A percentile compares a stretch with the other conserved stretches of the same genome.
Conservation (phyloP, 2,888 invertebrate species). For the Acronicta psi region DNA sequence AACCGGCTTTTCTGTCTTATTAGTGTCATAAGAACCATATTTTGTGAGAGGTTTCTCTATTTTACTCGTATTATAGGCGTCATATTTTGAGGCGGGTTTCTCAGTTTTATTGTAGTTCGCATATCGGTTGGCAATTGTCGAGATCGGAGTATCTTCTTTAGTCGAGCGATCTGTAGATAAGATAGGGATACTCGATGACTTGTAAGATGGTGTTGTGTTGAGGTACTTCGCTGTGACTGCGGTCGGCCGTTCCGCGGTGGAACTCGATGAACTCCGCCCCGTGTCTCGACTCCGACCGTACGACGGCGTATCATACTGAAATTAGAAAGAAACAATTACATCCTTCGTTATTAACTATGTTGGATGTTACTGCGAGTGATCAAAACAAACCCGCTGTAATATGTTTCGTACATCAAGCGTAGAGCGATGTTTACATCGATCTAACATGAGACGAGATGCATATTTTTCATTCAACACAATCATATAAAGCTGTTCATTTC, state of each 20-base stretch:
- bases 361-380: neutral
- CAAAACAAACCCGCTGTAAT: conserved; percentile 5
- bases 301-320: conserved; percentile 83
- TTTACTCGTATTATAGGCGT: conserved; percentile 50
- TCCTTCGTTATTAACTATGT: neutral
- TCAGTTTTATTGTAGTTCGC: conserved; percentile 74
- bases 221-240: conserved; percentile 84
- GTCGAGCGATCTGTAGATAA: conserved; percentile 74
- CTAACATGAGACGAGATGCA: conserved; percentile 54
- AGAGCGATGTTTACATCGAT: conserved; percentile 3
- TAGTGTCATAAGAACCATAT: conserved; percentile 64
- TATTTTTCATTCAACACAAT: conserved; percentile 77
- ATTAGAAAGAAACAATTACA: conserved; percentile 48
- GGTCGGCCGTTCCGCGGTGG: conserved; percentile 76
- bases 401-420: conserved; percentile 9
- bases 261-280: conserved; percentile 64
- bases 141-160: conserved; percentile 81
- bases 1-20: conserved; percentile 62
- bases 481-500: conserved; percentile 74
- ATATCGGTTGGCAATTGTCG: conserved; percentile 81
- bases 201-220: conserved; percentile 78
- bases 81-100: conserved; percentile 53
- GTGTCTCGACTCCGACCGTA: conserved; percentile 78
- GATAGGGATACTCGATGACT: conserved; percentile 85
- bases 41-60: conserved; percentile 64